Conservation (phyloP, 2,113 vertebrate genomes). For the Hoplias malabaricus region DNA sequence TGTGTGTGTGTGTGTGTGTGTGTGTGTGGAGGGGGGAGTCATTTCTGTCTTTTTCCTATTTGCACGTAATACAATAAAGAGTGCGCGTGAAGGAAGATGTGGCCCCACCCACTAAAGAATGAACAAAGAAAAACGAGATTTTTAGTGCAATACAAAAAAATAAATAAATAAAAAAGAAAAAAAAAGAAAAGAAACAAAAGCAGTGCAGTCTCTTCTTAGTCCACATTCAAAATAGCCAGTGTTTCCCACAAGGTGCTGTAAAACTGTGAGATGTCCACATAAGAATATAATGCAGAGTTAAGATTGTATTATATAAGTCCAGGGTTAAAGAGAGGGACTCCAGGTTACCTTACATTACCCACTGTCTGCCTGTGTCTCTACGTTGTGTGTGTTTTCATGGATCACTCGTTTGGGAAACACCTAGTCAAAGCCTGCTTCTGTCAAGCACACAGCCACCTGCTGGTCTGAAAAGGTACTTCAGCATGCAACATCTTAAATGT, state of each 20-base stretch:
- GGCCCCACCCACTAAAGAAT: background rate
- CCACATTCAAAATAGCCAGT: background rate
- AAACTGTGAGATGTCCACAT: too few relatives aligned
- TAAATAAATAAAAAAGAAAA: too few relatives aligned
- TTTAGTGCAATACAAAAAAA: background rate
- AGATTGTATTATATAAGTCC: too few relatives aligned
- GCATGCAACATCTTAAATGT: background rate
- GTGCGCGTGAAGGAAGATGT: background rate
- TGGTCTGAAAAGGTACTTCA: constrained; percentile 31
- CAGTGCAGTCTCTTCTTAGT: background rate
- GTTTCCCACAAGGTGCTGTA: too few relatives aligned
- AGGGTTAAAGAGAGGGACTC: constrained; percentile 16
- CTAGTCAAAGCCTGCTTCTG: constrained; percentile 62
- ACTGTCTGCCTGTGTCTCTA: background rate
- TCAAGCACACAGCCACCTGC: constrained; percentile 59
- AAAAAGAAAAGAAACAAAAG: background rate
- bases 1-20: too few relatives aligned
- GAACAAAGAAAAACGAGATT: background rate
- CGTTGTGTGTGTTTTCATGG: constrained; percentile 37
- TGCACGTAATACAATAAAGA: background rate
- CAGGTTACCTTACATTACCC: constrained; percentile 40
- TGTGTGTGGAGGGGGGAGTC: too few relatives aligned
- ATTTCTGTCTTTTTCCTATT: background rate
- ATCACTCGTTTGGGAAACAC: constrained; percentile 76
- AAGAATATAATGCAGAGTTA: background rate